A percentile compares a stretch with the other conserved stretches of the same genome.
Conservation (phyloP, 2,888 invertebrate genomes). For the Dyspetes luteomarginatus region DNA sequence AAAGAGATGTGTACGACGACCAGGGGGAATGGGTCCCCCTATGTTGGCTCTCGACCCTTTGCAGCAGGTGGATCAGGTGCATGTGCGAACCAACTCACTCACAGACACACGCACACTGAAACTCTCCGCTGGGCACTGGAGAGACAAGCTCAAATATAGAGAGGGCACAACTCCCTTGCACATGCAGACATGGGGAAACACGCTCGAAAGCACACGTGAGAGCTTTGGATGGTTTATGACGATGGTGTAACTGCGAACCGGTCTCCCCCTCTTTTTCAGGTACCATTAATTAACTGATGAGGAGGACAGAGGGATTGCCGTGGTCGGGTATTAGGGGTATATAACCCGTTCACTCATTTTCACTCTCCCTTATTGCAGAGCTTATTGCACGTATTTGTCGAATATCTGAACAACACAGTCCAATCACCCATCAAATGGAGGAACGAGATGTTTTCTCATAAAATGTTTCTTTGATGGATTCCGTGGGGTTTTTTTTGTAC, state of each 20-base stretch:
- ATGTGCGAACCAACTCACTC: slow-evolving; percentile 23
- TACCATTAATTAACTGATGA: slow-evolving; percentile 64
- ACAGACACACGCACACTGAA: slow-evolving; percentile 2
- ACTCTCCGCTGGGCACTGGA: background rate
- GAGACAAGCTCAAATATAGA: background rate
- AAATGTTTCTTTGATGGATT: no score
- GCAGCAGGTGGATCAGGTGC: slow-evolving; percentile 57
- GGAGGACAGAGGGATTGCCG: slow-evolving; percentile 10
- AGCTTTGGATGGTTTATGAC: slow-evolving; percentile 63
- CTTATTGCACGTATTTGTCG: no score
- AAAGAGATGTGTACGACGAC: slow-evolving; percentile 37
- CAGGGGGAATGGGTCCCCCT: slow-evolving; percentile 27
- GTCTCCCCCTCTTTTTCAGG: slow-evolving; percentile 46
- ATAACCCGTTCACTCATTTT: slow-evolving; percentile 42
- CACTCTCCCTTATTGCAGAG: no score
- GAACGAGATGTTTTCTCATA: no score
- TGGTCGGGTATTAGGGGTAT: slow-evolving; percentile 36
- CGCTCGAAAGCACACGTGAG: slow-evolving; percentile 55
- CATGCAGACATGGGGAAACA: slow-evolving; percentile 30
- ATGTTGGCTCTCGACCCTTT: slow-evolving; percentile 36
- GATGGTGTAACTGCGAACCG: slow-evolving; percentile 48
- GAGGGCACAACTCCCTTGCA: slow-evolving; percentile 3
- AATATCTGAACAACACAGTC: background rate
- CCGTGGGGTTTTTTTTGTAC: no score
- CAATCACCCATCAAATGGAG: background rate